Base-by-base conservation (phyloP, 2,888 invertebrate species). In the Ennomos fuscantarius region DNA sequence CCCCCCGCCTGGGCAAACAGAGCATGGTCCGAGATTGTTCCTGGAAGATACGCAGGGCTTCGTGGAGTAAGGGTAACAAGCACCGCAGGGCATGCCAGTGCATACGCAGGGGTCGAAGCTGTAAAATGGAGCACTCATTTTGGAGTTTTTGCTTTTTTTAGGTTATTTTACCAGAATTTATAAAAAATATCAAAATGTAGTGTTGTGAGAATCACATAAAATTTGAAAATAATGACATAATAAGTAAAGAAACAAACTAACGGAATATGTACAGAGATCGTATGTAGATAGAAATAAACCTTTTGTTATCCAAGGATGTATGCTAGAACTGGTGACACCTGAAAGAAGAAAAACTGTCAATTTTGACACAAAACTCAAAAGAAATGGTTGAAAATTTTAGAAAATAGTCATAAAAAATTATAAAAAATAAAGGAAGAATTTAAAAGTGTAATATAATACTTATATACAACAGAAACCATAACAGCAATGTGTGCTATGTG, bases 41-140 rank as follows among this genome's bases (percentile, higher is more conserved):
- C 76, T 65, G 0, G 90, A 89, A 0, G 82, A 76, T 9, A 75
- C 82, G 62, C 87, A 86, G 0, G 90, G 87, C 55, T 86, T 87
- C n/a, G 87, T 91, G 8, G 78, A 72, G 65, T 85, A 90, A 0
- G 90, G 91, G 45, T 85, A 86, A 63, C 88, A 88, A 5, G 91
- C 89, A 1, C 91, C 91, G 52, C 91, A 90, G 0, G 91, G 90
- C 62, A 63, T 50, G 0, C 90, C 89, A 1, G 79, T 73, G 63
- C 86, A 82, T 2, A 89, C 86, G 71, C 90, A 92, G 1, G 91
- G 91, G 49, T 89, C 89, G 43, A 78, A 89, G 66, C 89, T 92
- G 68, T 91, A 92, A 63, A 86, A 88, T 1, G 90, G 87, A 67
- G 89, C 89, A 78, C 89, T 89, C 90, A 91, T 90, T 84, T 79